These are phyloP conservation scores for Nerophis ophidion DNA, from an alignment of 2,113 vertebrate species.

Conservation along the genomic window DNA sequence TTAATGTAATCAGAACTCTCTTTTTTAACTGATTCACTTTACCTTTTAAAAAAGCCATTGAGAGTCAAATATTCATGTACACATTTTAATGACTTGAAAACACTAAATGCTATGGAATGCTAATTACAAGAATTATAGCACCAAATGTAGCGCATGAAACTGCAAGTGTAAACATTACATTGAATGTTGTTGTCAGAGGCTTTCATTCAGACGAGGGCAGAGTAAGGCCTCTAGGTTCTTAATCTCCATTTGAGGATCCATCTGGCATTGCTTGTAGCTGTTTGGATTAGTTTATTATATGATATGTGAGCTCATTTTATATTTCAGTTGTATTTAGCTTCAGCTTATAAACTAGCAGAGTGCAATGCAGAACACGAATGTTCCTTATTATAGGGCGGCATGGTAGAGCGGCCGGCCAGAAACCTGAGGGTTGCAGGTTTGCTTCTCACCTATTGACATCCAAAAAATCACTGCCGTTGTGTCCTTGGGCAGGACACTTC, in stretches of 20 bases:
- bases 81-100: no score
- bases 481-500: no score
- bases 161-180: conserved; percentile 49
- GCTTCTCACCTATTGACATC: no score
- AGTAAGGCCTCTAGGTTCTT: conserved; percentile 50
- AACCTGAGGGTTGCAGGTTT: no score
- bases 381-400: conserved; percentile 13
- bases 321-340: conserved; percentile 17
- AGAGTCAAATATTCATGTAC: no score
- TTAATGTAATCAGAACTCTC: no score
- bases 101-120: no score
- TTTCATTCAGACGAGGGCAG: conserved; percentile 15
- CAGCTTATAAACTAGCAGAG: conserved; percentile 10
- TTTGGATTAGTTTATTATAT: conserved; percentile 39
- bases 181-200: conserved; percentile 4
- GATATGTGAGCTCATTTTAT: neutral
- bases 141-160: conserved; percentile 35
- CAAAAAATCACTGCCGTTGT: no score
- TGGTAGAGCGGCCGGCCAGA: no score
- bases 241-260: conserved; percentile 56
- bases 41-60: no score
- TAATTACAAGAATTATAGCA: conserved; percentile 34
- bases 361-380: conserved; percentile 21
- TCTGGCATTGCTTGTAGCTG: conserved; percentile 44
- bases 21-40: no score